Base-by-base conservation (phyloP, 2,888 invertebrate species). In the Synanthedon formicaeformis region DNA sequence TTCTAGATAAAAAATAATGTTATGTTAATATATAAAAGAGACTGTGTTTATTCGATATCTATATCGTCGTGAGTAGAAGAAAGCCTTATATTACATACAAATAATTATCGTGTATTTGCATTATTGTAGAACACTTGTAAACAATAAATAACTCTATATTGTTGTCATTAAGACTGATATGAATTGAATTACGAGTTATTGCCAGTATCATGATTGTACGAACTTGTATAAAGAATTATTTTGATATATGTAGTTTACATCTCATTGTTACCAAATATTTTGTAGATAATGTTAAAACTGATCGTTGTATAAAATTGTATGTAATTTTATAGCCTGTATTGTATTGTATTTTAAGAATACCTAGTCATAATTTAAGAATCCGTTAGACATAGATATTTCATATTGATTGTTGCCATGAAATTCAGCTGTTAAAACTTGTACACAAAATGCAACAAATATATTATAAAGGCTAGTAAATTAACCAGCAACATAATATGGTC, bases 251-350 rank as follows among this genome's bases (percentile, higher is more conserved):
- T 23, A 48, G 45, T 45, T 41, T 82, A 79, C 78, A 78, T 86
- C 83, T 83, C 86, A 83, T 74, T 85, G 87, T 87, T 87, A 87
- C 87, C 87, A 87, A 87, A 87, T 86, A 82, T 83, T 76, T 81
- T 82, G 81, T 87, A 82, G 71, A 81, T 78, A 81, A 65, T 73
- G 66, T 64, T 60, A 69, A 61, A 66, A 50, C 18, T 12, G 12
- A 50, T 68, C 58, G 68, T 64, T 72, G 69, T 75, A 68, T 69
- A 68, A 71, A 73, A 56, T 56, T 68, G 50, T 50, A 50, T 34
- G 27, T 50, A 34, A 50, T 49, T 16, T 12, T 65, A 64, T 64
- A 68, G 64, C 73, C 69, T 83, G 74, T 80, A 78, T 81, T 83
- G 74, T 80, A 78, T 81, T 34, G 10, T 34, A 34, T 34, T 34